Evolutionary conservation across 2,113 vertebrate genomes (phyloP), one percentile per base, ranked within the genome.

Genomic region (Ursus arctos): DNA sequence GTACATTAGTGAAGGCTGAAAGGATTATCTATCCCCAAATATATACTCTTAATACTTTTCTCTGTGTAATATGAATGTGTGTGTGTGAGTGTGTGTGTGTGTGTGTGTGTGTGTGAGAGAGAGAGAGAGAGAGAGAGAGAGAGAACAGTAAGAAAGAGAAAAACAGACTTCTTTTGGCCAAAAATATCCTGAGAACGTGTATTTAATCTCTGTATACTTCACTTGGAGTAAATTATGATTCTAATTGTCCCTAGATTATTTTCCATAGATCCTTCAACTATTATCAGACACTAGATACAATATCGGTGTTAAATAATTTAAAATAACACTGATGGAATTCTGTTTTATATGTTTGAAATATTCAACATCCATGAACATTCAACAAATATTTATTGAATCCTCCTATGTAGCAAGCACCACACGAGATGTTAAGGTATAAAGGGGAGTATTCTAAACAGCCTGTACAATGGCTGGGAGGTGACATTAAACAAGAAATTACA

Each of bases 151-250:
- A 71, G 11, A 22, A 21, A 57, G 49, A 47, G 7, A 79, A 3
- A 55, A 15, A 71, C 18, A 72, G n/a, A 63, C 43, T 91, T 80
- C 14, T 92, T 51, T 21, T 88, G 10, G 0, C 91, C 24, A 91
- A 94, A 95, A 87, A 63, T 74, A 67, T 92, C 21, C 24, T 67
- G 65, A 83, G 47, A 95, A 86, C 65, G 2, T 69, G 0, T 90
- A 2, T 49, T 88, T 81, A 69, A 65, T 89, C 63, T 72, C 33
- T 63, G 40, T 85, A 12, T 72, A 51, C 36, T 90, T 88, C 13
- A 65, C 10, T 74, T 91, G 28, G 90, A 98, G 81, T 57, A 94
- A 79, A 31, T 82, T 69, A 76, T 40, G 4, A 51, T 36, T 91
- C 2, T 76, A 74, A 81, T 40, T 85, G 40, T 95, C 1, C 28